Conservation (phyloP, 2,113 vertebrate genomes). For the Copsychus sechellarum region DNA sequence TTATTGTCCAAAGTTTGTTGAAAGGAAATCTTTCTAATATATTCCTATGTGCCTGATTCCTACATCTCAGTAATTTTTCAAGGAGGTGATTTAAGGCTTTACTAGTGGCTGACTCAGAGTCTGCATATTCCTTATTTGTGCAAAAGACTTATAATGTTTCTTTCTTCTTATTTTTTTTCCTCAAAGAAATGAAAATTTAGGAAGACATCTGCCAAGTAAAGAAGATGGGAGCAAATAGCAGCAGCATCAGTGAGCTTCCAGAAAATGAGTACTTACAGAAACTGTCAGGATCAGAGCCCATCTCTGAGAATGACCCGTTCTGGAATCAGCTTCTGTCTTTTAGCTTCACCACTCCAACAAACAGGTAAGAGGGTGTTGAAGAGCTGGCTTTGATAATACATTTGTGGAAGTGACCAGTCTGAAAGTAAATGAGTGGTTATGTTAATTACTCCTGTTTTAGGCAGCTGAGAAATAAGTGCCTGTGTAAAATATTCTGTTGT, state of each 20-base stretch:
- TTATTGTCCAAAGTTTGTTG: background rate
- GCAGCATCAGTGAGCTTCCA: constrained; percentile 89
- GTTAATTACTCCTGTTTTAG: background rate
- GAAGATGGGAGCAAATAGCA: constrained; percentile 95
- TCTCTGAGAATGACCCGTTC: constrained; percentile 96
- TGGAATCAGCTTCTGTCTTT: constrained; percentile 99
- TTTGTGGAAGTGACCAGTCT: background rate
- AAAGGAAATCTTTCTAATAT: background rate
- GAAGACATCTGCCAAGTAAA: background rate
- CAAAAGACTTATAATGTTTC: background rate
- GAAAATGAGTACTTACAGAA: constrained; percentile 89
- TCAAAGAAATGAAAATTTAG: constrained; percentile 76
- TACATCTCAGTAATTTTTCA: background rate
- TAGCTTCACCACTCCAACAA: constrained; percentile 90
- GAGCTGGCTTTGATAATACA: background rate
- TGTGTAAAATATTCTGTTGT: background rate
- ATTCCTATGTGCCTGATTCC: accelerated
- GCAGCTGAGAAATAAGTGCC: background rate
- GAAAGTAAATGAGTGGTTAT: background rate
- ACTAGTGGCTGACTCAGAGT: background rate
- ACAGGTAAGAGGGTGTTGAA: constrained; percentile 79
- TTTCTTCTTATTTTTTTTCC: background rate
- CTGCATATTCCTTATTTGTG: background rate
- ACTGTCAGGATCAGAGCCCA: constrained; percentile 85
- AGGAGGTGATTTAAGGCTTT: background rate